These are phyloP conservation scores for Macropus fuliginosus DNA, from an alignment of 2,797 vertebrate species.

Conservation along the genomic window DNA sequence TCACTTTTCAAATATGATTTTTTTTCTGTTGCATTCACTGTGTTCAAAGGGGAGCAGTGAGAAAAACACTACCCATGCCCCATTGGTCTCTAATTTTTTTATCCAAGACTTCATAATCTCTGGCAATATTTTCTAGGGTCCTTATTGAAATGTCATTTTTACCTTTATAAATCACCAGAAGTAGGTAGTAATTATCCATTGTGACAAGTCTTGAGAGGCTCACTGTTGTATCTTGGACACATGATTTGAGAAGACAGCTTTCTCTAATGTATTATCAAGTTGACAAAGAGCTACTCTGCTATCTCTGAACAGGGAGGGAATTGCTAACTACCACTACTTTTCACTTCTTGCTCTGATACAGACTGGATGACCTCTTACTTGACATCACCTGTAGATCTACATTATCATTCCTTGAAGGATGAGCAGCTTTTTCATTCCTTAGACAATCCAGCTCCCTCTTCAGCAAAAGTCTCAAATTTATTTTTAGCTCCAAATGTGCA, in stretches of 20 bases:
- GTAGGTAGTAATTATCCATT: neutral
- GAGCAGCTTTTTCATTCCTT: neutral
- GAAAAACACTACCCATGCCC: constrained; percentile 6
- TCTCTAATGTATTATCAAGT: no score
- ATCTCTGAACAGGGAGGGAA: no score
- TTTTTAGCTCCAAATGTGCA: neutral
- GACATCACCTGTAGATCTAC: neutral
- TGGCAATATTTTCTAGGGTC: neutral
- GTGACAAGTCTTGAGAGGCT: neutral
- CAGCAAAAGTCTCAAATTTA: neutral
- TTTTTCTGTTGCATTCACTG: constrained; percentile 22
- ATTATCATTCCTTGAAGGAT: neutral
- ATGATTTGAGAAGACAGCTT: neutral
- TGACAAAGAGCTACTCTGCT: no score
- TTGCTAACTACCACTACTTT: no score
- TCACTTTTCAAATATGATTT: neutral
- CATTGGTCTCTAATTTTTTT: constrained; percentile 31
- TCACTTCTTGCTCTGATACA: no score
- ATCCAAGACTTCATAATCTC: neutral
- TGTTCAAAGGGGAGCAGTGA: constrained; percentile 2
- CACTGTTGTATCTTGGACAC: neutral
- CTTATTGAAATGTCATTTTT: neutral
- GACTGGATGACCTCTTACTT: no score
- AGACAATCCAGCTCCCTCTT: neutral
- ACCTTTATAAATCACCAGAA: neutral